A percentile compares a stretch with the other conserved stretches of the same genome.
These are phyloP conservation scores for Selene dorsalis DNA, from an alignment of 2,797 vertebrate genomes.

Conservation along the genomic window DNA sequence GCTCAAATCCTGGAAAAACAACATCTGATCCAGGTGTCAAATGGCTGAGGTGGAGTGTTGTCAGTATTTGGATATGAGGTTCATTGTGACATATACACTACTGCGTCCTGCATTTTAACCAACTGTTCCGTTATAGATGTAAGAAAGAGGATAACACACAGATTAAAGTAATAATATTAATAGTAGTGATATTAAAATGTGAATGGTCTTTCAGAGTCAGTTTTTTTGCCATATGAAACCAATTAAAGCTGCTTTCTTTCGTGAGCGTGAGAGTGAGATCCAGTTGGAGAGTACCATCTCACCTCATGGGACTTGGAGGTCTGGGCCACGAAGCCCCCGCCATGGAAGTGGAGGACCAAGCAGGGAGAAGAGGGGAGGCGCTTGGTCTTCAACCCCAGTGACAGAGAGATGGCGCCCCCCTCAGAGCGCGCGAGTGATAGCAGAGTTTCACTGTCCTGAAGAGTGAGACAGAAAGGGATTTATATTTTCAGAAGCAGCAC, in stretches of 20 bases:
- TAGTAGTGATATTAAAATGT: background rate
- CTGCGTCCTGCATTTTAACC: background rate
- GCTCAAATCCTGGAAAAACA: conserved; percentile 27
- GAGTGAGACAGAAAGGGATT: background rate
- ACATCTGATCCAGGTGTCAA: conserved; percentile 7
- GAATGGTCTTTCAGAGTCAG: background rate
- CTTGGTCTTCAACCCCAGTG: conserved; percentile 84
- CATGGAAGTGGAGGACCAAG: conserved; percentile 91
- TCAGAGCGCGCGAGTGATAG: conserved; percentile 85
- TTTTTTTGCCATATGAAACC: background rate
- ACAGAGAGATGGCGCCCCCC: conserved; percentile 84
- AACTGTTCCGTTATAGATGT: background rate
- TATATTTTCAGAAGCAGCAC: background rate
- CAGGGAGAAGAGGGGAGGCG: conserved; percentile 85
- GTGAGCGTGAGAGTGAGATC: background rate
- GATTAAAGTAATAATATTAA: background rate
- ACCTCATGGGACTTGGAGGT: conserved; percentile 96
- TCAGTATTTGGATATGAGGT: background rate
- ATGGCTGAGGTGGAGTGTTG: background rate
- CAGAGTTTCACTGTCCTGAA: conserved; percentile 89
- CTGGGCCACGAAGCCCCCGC: conserved; percentile 95
- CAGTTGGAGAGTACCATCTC: conserved; percentile 14
- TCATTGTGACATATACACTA: background rate
- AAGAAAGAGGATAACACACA: background rate
- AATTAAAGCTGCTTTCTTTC: background rate